Conservation (phyloP, 2,888 invertebrate genomes). For the Drosophila nigritarsus region DNA sequence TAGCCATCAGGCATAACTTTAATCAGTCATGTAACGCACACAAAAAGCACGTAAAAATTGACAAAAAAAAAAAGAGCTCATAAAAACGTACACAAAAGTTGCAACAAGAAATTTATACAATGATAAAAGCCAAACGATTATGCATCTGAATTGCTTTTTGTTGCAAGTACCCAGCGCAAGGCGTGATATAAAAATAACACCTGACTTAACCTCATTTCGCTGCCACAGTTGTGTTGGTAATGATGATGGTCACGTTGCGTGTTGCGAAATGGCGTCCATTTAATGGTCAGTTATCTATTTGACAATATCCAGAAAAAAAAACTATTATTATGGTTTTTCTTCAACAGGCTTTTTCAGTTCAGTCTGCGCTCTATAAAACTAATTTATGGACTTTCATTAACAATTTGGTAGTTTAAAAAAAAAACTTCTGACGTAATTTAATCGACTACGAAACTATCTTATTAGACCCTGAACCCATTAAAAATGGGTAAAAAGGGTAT, state of each 20-base stretch:
- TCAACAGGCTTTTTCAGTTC: slow-evolving; percentile 1
- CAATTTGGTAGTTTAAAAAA: not conserved
- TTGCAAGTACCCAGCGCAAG: slow-evolving; percentile 1
- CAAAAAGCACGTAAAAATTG: not conserved
- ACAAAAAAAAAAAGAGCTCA: not conserved
- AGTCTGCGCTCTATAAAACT: not conserved
- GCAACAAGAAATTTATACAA: slow-evolving; percentile 6
- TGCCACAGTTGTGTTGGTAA: slow-evolving; percentile 4
- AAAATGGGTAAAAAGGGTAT: too few species aligned
- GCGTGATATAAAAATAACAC: slow-evolving; percentile 6
- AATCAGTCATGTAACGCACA: slow-evolving; percentile 8
- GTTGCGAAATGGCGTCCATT: slow-evolving; percentile 11
- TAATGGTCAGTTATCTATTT: not conserved
- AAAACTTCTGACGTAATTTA: not conserved
- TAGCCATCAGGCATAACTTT: slow-evolving; percentile 19
- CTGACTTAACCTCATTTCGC: not conserved
- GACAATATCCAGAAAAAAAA: not conserved
- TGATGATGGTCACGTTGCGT: slow-evolving; percentile 28
- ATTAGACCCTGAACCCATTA: too few species aligned
- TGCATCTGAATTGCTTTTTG: slow-evolving; percentile 14
- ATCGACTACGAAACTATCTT: not conserved
- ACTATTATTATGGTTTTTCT: too few species aligned
- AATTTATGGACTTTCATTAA: not conserved
- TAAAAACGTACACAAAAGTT: slow-evolving; percentile 10
- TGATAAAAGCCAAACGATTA: slow-evolving; percentile 24